phyloP scores from a whole-genome alignment of 1,140 invertebrate genomes.

The Pogonomyrmex californicus region DNA sequence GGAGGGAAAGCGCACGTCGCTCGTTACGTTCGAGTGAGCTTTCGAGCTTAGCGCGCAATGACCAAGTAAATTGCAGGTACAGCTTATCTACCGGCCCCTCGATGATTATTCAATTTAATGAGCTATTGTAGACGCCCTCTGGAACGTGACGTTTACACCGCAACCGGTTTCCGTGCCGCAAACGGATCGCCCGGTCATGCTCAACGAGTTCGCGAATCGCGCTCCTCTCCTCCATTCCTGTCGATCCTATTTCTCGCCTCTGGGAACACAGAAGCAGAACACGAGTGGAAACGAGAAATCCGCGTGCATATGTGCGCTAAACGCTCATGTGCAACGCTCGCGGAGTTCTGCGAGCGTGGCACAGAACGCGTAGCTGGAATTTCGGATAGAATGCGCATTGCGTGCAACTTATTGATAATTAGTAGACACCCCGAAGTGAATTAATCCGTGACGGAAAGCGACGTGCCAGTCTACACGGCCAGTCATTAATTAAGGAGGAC shows the following conservation, averaged over 20 bases:
- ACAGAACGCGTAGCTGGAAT: constrained; percentile 66
- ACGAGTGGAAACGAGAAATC: neutral
- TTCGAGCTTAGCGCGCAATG: constrained; percentile 62
- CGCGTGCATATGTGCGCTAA: constrained; percentile 26
- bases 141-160: constrained; percentile 83
- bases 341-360: constrained; percentile 38
- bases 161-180: constrained; percentile 72
- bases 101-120: constrained; percentile 83
- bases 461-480: constrained; percentile 52
- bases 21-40: constrained; percentile 49
- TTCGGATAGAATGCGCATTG: constrained; percentile 69
- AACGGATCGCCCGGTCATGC: constrained; percentile 73
- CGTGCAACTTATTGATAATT: constrained; percentile 72
- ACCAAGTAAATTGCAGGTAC: constrained; percentile 76
- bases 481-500: constrained; percentile 72
- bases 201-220: constrained; percentile 71
- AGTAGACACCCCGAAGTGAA: constrained; percentile 76
- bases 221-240: neutral
- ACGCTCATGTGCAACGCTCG: constrained; percentile 10
- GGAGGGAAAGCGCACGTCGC: constrained; percentile 24
- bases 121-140: constrained; percentile 75
- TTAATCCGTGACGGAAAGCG: constrained; percentile 73
- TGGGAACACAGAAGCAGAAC: neutral
- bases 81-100: constrained; percentile 65
- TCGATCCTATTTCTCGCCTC: constrained; percentile 2